phyloP scores from a whole-genome alignment of 2,797 vertebrate species.

The Diceros bicornis region DNA sequence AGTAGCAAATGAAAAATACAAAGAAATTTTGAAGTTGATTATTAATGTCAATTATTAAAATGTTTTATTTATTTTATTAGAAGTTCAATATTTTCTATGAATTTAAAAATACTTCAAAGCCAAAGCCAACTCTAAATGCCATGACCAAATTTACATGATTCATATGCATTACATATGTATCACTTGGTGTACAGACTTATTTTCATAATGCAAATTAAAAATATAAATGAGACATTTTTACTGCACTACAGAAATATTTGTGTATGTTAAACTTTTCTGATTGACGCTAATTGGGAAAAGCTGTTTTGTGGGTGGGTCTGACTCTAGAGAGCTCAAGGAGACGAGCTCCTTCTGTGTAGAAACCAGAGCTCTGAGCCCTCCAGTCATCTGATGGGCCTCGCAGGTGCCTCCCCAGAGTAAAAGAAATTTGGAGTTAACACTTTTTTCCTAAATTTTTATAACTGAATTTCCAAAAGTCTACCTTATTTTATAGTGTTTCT shows the following conservation, averaged over 20 bases:
- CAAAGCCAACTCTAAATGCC: slow-evolving; percentile 94
- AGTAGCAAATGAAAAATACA: slow-evolving; percentile 88
- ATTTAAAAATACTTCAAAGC: slow-evolving; percentile 94
- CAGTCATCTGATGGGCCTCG: slow-evolving; percentile 86
- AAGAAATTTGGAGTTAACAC: slow-evolving; percentile 89
- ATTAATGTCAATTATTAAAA: slow-evolving; percentile 93
- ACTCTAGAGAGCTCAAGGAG: slow-evolving; percentile 73
- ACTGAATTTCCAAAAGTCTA: slow-evolving; percentile 95
- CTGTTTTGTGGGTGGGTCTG: slow-evolving; percentile 87
- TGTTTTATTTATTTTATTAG: slow-evolving; percentile 96
- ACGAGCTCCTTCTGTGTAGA: slow-evolving; percentile 69
- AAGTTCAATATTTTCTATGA: slow-evolving; percentile 95
- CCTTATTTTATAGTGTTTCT: slow-evolving; percentile 99
- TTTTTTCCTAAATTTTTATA: slow-evolving; percentile 92
- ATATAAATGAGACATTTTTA: slow-evolving; percentile 94
- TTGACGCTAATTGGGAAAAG: slow-evolving; percentile 93
- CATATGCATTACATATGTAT: slow-evolving; percentile 92
- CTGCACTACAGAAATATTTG: slow-evolving; percentile 94
- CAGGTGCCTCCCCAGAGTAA: slow-evolving; percentile 86
- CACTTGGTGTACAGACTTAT: slow-evolving; percentile 93
- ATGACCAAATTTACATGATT: slow-evolving; percentile 92
- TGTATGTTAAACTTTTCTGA: slow-evolving; percentile 93
- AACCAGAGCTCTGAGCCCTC: slow-evolving; percentile 76
- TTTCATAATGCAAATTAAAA: slow-evolving; percentile 95
- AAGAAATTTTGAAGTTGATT: slow-evolving; percentile 90